Percentiles rank a stretch among this genome's conserved stretches.
Evolutionary conservation across 1,140 invertebrate genomes (phyloP).

Genomic region (Orchesella cincta): DNA sequence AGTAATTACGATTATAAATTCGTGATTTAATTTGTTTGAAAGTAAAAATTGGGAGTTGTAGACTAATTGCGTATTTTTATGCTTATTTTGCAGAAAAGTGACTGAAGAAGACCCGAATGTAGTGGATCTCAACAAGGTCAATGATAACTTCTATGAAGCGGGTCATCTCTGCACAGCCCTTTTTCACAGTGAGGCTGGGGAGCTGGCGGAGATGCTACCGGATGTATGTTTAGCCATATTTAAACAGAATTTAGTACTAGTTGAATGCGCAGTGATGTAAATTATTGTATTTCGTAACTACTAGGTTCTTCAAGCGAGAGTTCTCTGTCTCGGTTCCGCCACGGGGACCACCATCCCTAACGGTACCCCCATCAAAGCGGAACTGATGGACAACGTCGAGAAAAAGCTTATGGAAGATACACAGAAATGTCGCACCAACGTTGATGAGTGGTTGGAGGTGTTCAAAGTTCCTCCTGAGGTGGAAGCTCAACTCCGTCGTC

Average conservation of each 20-base stretch:
- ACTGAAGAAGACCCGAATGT: not conserved
- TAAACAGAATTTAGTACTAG: no score
- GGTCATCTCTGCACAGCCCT: conserved; percentile 4
- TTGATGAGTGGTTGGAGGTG: no score
- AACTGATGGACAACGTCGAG: not conserved
- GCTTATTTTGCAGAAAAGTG: not conserved
- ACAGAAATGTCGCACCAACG: no score
- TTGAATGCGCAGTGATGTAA: no score
- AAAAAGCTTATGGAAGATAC: not conserved
- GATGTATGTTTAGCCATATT: not conserved
- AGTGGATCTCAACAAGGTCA: not conserved
- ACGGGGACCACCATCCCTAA: no score
- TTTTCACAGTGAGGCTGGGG: conserved; percentile 5
- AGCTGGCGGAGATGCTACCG: conserved; percentile 17
- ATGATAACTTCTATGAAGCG: not conserved
- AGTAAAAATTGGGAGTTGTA: no score
- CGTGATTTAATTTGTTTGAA: not conserved
- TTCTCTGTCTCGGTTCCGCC: conserved; percentile 1
- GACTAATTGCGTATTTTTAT: not conserved
- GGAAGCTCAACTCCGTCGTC: no score
- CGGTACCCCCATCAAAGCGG: not conserved
- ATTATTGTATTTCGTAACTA: no score
- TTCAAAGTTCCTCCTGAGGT: no score
- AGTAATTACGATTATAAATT: not conserved
- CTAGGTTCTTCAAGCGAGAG: not conserved